Evolutionary conservation across 2,888 invertebrate species (phyloP), one percentile per base, ranked within the genome.

Genomic region (Spilosoma lubricipeda): DNA sequence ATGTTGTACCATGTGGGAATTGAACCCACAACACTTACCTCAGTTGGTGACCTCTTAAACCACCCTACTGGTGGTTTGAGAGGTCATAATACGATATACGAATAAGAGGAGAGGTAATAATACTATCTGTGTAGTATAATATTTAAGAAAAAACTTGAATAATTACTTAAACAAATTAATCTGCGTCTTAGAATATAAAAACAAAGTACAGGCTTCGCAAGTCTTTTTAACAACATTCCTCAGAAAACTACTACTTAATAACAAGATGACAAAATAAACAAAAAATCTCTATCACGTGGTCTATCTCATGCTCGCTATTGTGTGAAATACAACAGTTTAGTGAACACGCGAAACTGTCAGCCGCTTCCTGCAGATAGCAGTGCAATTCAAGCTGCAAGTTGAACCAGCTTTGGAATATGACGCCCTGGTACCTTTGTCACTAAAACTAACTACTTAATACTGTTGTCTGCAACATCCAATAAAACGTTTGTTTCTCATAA

Each of bases 271-370:
- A n/a, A 48, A 65, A 68, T 27, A 67, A 59, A 67, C 67, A 78
- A 71, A 78, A 78, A 82, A 85, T n/a, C 79, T 84, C 77, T 80
- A 77, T 80, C 84, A 79, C 74, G 78, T 77, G 76, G 52, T 65
- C 52, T 68, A n/a, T 59, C 67, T 80, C 83, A 75, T 68, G 67
- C 79, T 65, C 70, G 69, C 77, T 66, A 79, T 82, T 82, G 79
- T 80, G 67, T 79, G 64, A 67, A 77, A 30, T 80, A 75, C 74
- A 77, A 85, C 81, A 84, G 80, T 85, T 87, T 82, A 72, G 69
- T 36, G 56, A 64, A 77, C 81, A 80, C 79, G 81, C 82, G 64
- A 78, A 76, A 75, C 84, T 86, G 85, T 84, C 84, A 73, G 80
- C 78, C 75, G 76, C 71, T 79, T 82, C 85, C 84, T 80, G 80